Evolutionary conservation across 2,888 invertebrate genomes (phyloP).

Genomic region (Drosophila tripunctata): DNA sequence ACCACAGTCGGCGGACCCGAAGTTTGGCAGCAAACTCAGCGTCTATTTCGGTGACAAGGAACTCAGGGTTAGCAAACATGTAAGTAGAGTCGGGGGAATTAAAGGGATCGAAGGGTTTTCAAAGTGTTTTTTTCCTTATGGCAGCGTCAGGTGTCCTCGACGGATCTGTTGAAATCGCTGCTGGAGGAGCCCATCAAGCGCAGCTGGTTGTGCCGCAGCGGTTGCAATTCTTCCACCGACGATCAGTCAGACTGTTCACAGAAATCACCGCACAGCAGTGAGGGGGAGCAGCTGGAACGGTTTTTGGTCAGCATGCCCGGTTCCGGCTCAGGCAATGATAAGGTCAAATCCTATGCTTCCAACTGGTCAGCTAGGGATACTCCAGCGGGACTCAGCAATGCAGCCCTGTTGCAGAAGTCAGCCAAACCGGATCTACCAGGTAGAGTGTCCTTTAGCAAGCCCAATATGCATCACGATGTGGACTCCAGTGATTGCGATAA

Average conservation of each 20-base stretch:
- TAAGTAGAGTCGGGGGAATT: slow-evolving; percentile 32
- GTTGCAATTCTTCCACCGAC: slow-evolving; percentile 74
- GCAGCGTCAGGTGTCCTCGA: slow-evolving; percentile 79
- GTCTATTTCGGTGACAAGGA: slow-evolving; percentile 70
- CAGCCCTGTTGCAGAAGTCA: slow-evolving; percentile 48
- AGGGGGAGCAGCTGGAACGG: slow-evolving; percentile 70
- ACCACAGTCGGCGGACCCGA: slow-evolving; percentile 84
- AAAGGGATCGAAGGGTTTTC: too few relatives aligned
- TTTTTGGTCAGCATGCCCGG: slow-evolving; percentile 62
- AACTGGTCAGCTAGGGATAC: slow-evolving; percentile 30
- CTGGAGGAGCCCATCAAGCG: slow-evolving; percentile 84
- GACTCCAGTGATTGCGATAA: slow-evolving; percentile 83
- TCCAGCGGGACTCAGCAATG: slow-evolving; percentile 46
- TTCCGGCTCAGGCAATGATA: slow-evolving; percentile 24
- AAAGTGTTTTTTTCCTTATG: background rate
- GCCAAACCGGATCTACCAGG: slow-evolving; percentile 83
- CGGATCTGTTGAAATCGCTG: slow-evolving; percentile 82
- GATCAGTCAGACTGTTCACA: slow-evolving; percentile 72
- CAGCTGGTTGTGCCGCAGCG: slow-evolving; percentile 85
- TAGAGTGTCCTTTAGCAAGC: slow-evolving; percentile 83
- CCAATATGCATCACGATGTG: slow-evolving; percentile 64
- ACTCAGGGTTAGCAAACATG: slow-evolving; percentile 46
- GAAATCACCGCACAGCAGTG: slow-evolving; percentile 67
- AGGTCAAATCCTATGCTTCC: slow-evolving; percentile 44
- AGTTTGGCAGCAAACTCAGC: slow-evolving; percentile 69